Percentiles rank a stretch among this genome's conserved stretches.
Conservation (phyloP, 2,888 invertebrate species). For the Hecatera dysodea region DNA sequence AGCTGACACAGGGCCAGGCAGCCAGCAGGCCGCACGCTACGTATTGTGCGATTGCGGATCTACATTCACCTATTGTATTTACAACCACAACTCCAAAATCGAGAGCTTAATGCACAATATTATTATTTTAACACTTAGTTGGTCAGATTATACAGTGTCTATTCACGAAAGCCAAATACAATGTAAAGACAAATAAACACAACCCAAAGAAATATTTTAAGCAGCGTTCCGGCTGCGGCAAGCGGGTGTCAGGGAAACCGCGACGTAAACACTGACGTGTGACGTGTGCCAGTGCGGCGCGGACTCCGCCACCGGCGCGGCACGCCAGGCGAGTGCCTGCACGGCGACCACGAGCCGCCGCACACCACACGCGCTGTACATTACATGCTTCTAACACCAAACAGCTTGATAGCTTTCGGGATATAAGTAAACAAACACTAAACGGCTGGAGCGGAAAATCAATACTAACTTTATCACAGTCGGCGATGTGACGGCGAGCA, state of each 20-base stretch:
- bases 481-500: slow-evolving; percentile 20
- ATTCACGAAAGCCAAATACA: too few species aligned
- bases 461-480: slow-evolving; percentile 58
- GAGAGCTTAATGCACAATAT: neutral
- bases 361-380: neutral
- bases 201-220: neutral
- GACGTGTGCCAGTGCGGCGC: slow-evolving; percentile 21
- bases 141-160: slow-evolving; percentile 3
- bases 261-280: slow-evolving; percentile 46
- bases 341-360: neutral
- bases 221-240: slow-evolving; percentile 1
- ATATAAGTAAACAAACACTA: slow-evolving; percentile 8
- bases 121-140: neutral
- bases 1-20: too few species aligned
- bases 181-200: neutral
- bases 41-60: too few species aligned
- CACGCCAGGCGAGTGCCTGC: neutral
- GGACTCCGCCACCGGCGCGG: neutral
- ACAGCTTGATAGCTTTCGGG: slow-evolving; percentile 27
- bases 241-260: slow-evolving; percentile 56
- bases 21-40: too few species aligned
- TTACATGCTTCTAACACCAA: neutral
- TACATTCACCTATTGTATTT: too few species aligned
- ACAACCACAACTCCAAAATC: neutral
- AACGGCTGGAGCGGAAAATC: slow-evolving; percentile 36